A percentile compares a stretch with the other conserved stretches of the same genome.
phyloP scores from a whole-genome alignment of 1,140 invertebrate species.

The Atta texana region DNA sequence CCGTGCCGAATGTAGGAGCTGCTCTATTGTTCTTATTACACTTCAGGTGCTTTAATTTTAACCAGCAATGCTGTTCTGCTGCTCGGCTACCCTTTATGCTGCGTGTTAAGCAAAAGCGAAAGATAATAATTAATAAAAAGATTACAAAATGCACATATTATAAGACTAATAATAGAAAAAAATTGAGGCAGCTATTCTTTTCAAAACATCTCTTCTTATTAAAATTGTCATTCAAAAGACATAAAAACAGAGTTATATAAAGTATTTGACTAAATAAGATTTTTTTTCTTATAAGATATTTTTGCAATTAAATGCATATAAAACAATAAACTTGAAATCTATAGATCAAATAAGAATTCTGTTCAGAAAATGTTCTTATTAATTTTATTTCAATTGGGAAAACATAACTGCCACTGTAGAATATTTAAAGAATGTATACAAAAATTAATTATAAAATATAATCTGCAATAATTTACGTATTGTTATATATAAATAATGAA shows the following conservation, averaged over 20 bases:
- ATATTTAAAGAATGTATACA: background rate
- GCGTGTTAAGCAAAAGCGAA: constrained; percentile 85
- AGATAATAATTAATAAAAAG: constrained; percentile 84
- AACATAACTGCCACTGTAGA: background rate
- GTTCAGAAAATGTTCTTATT: background rate
- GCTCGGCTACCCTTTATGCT: constrained; percentile 85
- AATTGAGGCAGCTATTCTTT: constrained; percentile 67
- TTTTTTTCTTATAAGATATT: background rate
- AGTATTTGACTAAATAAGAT: constrained; percentile 9
- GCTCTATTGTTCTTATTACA: constrained; percentile 78
- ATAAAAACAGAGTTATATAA: constrained; percentile 27
- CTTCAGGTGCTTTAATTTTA: constrained; percentile 78
- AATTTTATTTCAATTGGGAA: background rate
- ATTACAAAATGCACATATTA: constrained; percentile 60
- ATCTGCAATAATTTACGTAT: constrained; percentile 23
- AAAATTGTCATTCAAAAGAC: background rate
- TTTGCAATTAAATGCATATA: background rate
- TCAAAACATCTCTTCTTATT: constrained; percentile 17
- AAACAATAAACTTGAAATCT: constrained; percentile 7
- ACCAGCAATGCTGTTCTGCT: constrained; percentile 80
- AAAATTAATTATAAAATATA: constrained; percentile 34
- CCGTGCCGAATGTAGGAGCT: constrained; percentile 66
- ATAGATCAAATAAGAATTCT: constrained; percentile 3
- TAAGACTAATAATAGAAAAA: constrained; percentile 58
- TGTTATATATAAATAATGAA: constrained; percentile 13